These are phyloP conservation scores for Tauraco erythrolophus DNA, from an alignment of 2,113 vertebrate genomes.

Conservation along the genomic window DNA sequence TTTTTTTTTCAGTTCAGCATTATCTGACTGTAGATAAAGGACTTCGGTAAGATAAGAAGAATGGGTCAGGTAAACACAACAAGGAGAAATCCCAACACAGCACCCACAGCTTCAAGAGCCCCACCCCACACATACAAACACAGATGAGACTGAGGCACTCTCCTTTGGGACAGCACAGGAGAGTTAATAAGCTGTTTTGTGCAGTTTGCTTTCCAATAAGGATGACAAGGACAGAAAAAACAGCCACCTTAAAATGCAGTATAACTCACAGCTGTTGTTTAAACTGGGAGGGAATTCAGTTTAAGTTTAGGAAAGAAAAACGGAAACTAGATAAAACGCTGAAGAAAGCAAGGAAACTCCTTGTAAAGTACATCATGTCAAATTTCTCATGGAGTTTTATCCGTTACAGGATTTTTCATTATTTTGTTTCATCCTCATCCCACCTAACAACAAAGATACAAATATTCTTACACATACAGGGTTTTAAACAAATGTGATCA, in stretches of 20 bases:
- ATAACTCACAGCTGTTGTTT: not conserved
- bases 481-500: not conserved
- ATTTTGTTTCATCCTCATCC: not conserved
- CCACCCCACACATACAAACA: not conserved
- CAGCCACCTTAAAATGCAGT: not conserved
- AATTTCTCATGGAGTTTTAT: not conserved
- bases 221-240: not conserved
- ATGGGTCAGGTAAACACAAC: fast-evolving
- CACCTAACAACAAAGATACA: not conserved
- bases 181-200: not conserved
- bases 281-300: not conserved
- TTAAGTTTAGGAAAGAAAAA: not conserved
- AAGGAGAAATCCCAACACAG: not conserved
- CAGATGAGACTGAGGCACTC: not conserved
- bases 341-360: not conserved
- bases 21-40: not conserved
- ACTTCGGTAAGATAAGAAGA: not conserved
- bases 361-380: not conserved
- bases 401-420: not conserved
- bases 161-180: not conserved
- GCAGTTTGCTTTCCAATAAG: not conserved
- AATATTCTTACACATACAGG: not conserved
- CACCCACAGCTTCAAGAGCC: not conserved
- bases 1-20: not conserved
- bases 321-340: not conserved